phyloP scores from a whole-genome alignment of 2,888 invertebrate genomes.

The Helleia helle region DNA sequence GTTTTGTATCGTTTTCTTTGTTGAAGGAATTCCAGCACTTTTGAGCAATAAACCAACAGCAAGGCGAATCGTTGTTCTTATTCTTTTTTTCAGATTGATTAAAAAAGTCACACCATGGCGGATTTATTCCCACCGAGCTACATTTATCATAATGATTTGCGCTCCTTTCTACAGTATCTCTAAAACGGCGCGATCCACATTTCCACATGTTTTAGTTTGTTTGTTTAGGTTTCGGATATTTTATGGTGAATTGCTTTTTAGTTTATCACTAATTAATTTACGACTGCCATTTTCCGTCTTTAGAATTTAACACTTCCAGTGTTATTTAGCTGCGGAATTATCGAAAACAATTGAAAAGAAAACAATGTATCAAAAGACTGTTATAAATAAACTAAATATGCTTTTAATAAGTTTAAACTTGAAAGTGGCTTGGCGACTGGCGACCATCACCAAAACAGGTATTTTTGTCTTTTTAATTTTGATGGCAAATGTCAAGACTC shows the following conservation, averaged over 20 bases:
- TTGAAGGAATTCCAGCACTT: slow-evolving; percentile 37
- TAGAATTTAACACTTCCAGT: neutral
- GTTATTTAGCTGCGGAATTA: neutral
- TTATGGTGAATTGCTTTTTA: too few species aligned
- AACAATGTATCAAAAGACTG: too few species aligned
- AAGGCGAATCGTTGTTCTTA: slow-evolving; percentile 31
- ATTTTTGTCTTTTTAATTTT: neutral
- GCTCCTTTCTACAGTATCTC: slow-evolving; percentile 64
- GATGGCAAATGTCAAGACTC: neutral
- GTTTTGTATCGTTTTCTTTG: slow-evolving; percentile 43
- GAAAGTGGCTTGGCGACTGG: neutral
- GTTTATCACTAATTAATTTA: neutral
- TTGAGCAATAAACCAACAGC: slow-evolving; percentile 39
- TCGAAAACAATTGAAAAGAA: neutral
- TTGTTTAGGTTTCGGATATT: too few species aligned
- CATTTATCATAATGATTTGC: slow-evolving; percentile 64
- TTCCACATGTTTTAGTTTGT: slow-evolving; percentile 65
- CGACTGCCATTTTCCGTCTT: neutral
- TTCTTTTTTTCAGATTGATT: slow-evolving; percentile 37
- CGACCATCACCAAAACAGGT: neutral
- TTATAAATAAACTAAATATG: too few species aligned
- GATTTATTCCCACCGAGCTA: slow-evolving; percentile 49
- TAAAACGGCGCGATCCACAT: slow-evolving; percentile 64
- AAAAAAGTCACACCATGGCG: slow-evolving; percentile 25
- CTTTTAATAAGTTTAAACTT: too few species aligned